Percentiles rank a stretch among this genome's conserved stretches.
Evolutionary conservation across 1,140 invertebrate genomes (phyloP).

Genomic region (Brachionus manjavacas): DNA sequence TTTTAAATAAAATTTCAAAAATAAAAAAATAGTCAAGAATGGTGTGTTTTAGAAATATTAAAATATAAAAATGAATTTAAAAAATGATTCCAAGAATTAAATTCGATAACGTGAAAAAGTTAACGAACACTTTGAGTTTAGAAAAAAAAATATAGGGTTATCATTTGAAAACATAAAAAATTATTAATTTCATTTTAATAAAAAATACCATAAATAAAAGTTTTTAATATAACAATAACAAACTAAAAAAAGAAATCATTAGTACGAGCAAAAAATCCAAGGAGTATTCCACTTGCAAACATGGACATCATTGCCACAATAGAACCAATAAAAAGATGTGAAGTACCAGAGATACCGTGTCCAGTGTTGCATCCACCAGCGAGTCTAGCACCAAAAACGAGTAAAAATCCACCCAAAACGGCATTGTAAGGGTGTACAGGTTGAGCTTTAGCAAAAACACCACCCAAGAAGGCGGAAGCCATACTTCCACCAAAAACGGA

Average conservation of each 20-base stretch:
- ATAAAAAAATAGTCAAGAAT: no score
- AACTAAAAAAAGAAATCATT: background rate
- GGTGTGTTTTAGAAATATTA: no score
- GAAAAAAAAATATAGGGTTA: no score
- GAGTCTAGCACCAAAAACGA: conserved; percentile 25
- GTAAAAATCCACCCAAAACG: conserved; percentile 19
- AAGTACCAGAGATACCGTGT: conserved; percentile 19
- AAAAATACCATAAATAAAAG: no score
- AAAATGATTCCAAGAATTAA: no score
- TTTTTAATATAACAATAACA: no score
- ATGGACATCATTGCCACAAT: conserved; percentile 16
- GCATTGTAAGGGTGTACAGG: background rate
- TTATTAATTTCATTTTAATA: no score
- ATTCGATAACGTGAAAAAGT: no score
- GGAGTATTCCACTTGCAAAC: conserved; percentile 9
- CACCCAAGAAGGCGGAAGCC: background rate
- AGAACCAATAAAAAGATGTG: conserved; percentile 14
- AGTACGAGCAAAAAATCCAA: background rate
- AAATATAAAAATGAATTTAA: no score
- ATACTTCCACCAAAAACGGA: background rate
- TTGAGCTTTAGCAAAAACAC: background rate
- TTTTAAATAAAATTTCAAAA: no score
- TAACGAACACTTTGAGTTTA: no score
- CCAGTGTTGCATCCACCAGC: conserved; percentile 35
- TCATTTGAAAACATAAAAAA: no score